Evolutionary conservation across 1,140 invertebrate genomes (phyloP).

Genomic region (Neuroterus valhalla): DNA sequence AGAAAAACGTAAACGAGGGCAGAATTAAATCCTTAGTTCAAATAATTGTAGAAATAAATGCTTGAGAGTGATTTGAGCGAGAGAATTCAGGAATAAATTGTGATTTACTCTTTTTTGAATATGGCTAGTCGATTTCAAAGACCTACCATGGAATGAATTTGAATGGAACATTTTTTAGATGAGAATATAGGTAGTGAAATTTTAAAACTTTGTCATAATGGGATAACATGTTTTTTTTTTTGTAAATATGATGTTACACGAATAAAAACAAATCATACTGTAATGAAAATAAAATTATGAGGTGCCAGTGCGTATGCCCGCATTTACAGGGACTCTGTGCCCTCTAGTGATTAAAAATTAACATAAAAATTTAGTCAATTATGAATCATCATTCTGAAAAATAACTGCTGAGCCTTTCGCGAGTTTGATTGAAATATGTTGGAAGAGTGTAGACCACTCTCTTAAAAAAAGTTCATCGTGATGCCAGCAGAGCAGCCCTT

Average conservation of each 20-base stretch:
- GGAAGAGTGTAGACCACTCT: constrained; percentile 56
- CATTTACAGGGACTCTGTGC: constrained; percentile 50
- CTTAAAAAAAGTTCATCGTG: constrained; percentile 43
- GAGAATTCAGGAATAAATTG: not conserved
- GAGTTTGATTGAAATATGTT: constrained; percentile 31
- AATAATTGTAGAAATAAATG: not conserved
- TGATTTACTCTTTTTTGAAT: constrained; percentile 37
- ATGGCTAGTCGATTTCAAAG: constrained; percentile 44
- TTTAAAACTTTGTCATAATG: constrained; percentile 52
- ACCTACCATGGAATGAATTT: constrained; percentile 32
- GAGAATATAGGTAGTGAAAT: constrained; percentile 60
- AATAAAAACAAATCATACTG: constrained; percentile 46
- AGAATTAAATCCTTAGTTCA: constrained; percentile 11
- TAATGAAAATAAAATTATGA: constrained; percentile 35
- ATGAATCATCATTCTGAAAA: constrained; percentile 52
- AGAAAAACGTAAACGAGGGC: not conserved
- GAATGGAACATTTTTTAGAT: constrained; percentile 65
- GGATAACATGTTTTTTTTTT: constrained; percentile 54
- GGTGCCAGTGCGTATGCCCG: constrained; percentile 36
- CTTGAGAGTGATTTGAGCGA: not conserved
- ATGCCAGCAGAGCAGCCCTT: constrained; percentile 40
- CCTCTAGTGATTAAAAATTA: constrained; percentile 56
- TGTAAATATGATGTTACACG: constrained; percentile 62
- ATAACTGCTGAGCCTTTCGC: not conserved
- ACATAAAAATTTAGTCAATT: constrained; percentile 68